Evolutionary conservation across 2,888 invertebrate species (phyloP), one percentile per base, ranked within the genome.

Genomic region (Magallana nippona): DNA sequence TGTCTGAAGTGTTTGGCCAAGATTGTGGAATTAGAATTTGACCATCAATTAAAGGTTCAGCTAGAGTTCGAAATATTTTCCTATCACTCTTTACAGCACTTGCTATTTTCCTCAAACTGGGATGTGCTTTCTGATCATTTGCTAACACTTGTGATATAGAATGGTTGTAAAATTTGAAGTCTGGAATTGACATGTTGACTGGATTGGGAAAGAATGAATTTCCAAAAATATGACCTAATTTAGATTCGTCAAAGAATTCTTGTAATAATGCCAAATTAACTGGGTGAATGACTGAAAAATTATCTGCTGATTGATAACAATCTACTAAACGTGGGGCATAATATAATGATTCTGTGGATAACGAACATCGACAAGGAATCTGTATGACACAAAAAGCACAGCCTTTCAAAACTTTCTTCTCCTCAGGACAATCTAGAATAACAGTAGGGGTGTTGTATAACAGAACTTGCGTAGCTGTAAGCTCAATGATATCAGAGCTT

Each of bases 61-160:
- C 63, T 81, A 85, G 81, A 15, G 83, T 55, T 62, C 78, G 58
- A 82, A 86, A 86, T 78, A 82, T 81, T 10, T 82, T 55, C 15
- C 44, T 78, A 85, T 85, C 83, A 44, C 82, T 82, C 81, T 84
- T 85, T 62, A 83, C 84, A n/a, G 86, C 78, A 19, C 81, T 19
- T 56, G 86, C 83, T 81, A 86, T 86, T 86, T 85, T 83, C 81
- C 83, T 57, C 78, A 86, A 83, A 62, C 81, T 86, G 17, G 86
- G 62, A 83, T 86, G 85, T n/a, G 78, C 19, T 60, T 56, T 57
- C 3, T 78, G 55, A 78, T 84, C 84, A 62, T 81, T 27, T 10
- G 84, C 84, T 10, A 83, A 15, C 2, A 82, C 13, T 15, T 82
- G 8, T 17, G n/a, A 8, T 55, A 83, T 63, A 27, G 71, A 55